Evolutionary conservation across 2,888 invertebrate genomes (phyloP).

Genomic region (Synanthedon tipuliformis): DNA sequence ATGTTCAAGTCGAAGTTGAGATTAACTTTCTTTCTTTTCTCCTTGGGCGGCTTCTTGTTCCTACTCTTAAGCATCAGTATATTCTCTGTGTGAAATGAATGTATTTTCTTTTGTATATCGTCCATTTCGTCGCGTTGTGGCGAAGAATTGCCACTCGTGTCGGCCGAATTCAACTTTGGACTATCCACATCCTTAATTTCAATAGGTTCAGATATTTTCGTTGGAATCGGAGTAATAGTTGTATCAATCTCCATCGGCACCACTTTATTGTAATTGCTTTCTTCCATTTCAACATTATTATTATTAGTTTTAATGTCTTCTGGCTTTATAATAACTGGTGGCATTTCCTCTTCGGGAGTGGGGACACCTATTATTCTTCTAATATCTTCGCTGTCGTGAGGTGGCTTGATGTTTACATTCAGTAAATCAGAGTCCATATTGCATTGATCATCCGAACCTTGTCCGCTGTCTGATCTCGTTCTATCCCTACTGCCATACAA

Average conservation of each 20-base stretch:
- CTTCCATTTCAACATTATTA: constrained; percentile 48
- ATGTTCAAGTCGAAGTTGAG: constrained; percentile 65
- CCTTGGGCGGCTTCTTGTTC: constrained; percentile 68
- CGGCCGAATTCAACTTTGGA: constrained; percentile 49
- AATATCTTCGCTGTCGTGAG: constrained; percentile 52
- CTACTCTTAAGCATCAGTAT: constrained; percentile 72
- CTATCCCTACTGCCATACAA: constrained; percentile 52
- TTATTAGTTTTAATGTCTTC: constrained; percentile 43
- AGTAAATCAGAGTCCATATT: constrained; percentile 48
- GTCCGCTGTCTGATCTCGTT: constrained; percentile 58
- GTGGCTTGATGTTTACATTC: constrained; percentile 45
- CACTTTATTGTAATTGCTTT: constrained; percentile 46
- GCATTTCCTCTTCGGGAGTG: constrained; percentile 45
- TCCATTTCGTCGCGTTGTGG: constrained; percentile 69
- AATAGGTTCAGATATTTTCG: constrained; percentile 43
- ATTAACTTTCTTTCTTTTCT: constrained; percentile 67
- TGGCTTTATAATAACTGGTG: constrained; percentile 36
- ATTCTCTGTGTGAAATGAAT: constrained; percentile 74
- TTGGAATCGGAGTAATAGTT: constrained; percentile 42
- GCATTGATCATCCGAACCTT: constrained; percentile 57
- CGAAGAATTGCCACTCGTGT: constrained; percentile 62
- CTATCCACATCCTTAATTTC: constrained; percentile 43
- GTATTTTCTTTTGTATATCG: constrained; percentile 72
- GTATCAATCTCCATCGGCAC: constrained; percentile 62
- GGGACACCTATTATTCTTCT: constrained; percentile 58